A percentile compares a stretch with the other conserved stretches of the same genome.
Conservation (phyloP, 2,888 invertebrate genomes). For the Tenthredo scrophulariae region DNA sequence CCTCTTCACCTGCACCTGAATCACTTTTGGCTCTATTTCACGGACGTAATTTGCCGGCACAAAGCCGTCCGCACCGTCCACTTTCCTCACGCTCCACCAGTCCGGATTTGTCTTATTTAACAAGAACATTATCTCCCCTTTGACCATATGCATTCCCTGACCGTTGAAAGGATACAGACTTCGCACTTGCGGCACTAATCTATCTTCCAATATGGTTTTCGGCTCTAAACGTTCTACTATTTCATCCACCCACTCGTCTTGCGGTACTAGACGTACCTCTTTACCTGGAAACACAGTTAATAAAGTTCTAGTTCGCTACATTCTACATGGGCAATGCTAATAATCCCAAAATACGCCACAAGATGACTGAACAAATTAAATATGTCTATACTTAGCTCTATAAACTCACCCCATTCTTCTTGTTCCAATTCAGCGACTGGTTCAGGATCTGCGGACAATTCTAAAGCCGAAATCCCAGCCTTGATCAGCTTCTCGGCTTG, state of each 20-base stretch:
- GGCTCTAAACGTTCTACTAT: slow-evolving; percentile 91
- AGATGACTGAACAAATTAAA: too few relatives aligned
- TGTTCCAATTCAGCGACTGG: slow-evolving; percentile 77
- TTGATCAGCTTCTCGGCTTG: slow-evolving; percentile 89
- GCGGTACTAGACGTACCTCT: slow-evolving; percentile 90
- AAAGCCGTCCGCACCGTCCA: slow-evolving; percentile 95
- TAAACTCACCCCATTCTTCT: slow-evolving; percentile 74
- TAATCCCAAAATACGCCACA: too few relatives aligned
- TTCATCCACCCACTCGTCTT: slow-evolving; percentile 96
- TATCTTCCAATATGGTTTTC: slow-evolving; percentile 91
- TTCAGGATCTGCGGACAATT: slow-evolving; percentile 77
- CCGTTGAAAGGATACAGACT: slow-evolving; percentile 95
- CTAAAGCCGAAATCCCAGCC: slow-evolving; percentile 87
- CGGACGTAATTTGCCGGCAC: slow-evolving; percentile 98
- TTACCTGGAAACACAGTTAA: slow-evolving; percentile 80
- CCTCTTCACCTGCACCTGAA: slow-evolving; percentile 89
- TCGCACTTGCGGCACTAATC: slow-evolving; percentile 92
- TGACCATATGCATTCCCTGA: slow-evolving; percentile 94
- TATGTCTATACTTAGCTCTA: not conserved
- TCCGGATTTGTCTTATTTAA: slow-evolving; percentile 97
- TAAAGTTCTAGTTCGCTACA: not conserved
- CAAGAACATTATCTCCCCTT: slow-evolving; percentile 95
- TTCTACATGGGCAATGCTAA: not conserved
- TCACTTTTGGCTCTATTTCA: slow-evolving; percentile 93
- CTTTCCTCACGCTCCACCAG: slow-evolving; percentile 99